Evolutionary conservation across 1,140 invertebrate species (phyloP).

Genomic region (Idris sp.): DNA sequence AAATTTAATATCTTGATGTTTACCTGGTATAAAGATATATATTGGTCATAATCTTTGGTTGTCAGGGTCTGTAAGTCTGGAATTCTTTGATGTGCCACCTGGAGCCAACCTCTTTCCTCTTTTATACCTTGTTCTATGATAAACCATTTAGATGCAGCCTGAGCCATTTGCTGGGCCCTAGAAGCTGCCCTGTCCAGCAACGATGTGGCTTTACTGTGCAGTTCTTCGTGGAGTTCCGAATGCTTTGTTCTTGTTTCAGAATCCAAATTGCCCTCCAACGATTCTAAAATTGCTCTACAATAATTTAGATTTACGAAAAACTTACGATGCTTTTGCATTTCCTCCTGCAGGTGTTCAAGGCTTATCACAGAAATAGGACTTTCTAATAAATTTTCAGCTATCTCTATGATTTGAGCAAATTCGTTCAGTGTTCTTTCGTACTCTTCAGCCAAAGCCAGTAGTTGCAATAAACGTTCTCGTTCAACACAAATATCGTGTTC

Average conservation of each 20-base stretch:
- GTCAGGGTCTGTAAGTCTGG: slow-evolving; percentile 87
- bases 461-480: slow-evolving; percentile 85
- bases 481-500: slow-evolving; percentile 84
- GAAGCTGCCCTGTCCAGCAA: slow-evolving; percentile 88
- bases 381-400: slow-evolving; percentile 87
- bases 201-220: slow-evolving; percentile 85
- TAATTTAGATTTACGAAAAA: slow-evolving; percentile 93
- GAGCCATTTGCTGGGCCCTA: slow-evolving; percentile 87
- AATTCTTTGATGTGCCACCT: slow-evolving; percentile 87
- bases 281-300: slow-evolving; percentile 89
- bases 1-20: too few relatives aligned
- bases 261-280: slow-evolving; percentile 89
- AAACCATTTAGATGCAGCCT: slow-evolving; percentile 90
- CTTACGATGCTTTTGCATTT: slow-evolving; percentile 92
- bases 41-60: slow-evolving; percentile 89
- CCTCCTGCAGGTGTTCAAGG: slow-evolving; percentile 88
- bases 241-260: slow-evolving; percentile 86
- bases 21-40: slow-evolving; percentile 87
- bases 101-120: slow-evolving; percentile 89
- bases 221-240: slow-evolving; percentile 85
- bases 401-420: slow-evolving; percentile 89
- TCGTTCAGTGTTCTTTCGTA: slow-evolving; percentile 91
- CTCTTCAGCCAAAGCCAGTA: slow-evolving; percentile 87
- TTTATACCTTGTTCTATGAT: slow-evolving; percentile 88
- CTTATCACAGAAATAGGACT: slow-evolving; percentile 85